Evolutionary conservation across 2,797 vertebrate genomes (phyloP).

Genomic region (Clarias platycephalus): DNA sequence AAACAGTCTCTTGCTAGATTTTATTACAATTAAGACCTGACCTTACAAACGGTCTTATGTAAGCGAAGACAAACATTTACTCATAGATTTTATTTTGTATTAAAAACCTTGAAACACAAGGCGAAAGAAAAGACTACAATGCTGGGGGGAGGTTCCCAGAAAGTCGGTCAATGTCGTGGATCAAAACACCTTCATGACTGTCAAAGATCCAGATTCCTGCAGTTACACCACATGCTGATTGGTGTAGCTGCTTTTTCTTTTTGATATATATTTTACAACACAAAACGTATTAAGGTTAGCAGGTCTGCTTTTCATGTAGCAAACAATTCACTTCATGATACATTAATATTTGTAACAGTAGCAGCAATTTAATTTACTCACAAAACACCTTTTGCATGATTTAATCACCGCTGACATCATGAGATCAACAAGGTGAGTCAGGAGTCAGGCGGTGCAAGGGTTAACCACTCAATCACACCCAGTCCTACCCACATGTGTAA

Average conservation of each 20-base stretch:
- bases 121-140: not conserved
- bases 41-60: not conserved
- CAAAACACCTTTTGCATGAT: not conserved
- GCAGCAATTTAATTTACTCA: not conserved
- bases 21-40: not conserved
- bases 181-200: not conserved
- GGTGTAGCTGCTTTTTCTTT: not conserved
- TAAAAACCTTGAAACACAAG: not conserved
- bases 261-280: not conserved
- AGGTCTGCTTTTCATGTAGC: not conserved
- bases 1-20: not conserved
- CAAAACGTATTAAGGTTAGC: not conserved
- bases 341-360: not conserved
- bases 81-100: not conserved
- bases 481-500: conserved; percentile 25
- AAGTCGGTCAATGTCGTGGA: not conserved
- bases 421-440: conserved; percentile 58
- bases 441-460: conserved; percentile 61
- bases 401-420: not conserved
- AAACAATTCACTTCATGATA: not conserved
- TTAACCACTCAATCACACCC: conserved; percentile 63
- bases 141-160: not conserved
- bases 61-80: not conserved
- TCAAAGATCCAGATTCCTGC: not conserved
- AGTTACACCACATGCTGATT: not conserved